Evolutionary conservation across 2,797 vertebrate species (phyloP).

Genomic region (Phoebastria nigripes): DNA sequence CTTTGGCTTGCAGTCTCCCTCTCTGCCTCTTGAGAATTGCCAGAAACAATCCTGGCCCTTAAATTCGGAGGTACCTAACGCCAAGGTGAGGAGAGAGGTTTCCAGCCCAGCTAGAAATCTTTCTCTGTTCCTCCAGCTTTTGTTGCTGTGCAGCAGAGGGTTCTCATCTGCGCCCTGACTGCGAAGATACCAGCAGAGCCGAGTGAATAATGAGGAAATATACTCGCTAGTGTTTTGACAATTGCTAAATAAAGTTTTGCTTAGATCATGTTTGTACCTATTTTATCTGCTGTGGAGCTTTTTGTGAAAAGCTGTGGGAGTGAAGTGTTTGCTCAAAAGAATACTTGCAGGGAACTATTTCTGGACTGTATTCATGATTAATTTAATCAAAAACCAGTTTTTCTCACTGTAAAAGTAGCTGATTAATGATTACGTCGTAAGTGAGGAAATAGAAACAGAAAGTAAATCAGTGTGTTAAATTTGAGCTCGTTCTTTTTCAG

Average conservation of each 20-base stretch:
- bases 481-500: neutral
- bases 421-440: constrained; percentile 44
- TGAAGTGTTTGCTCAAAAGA: constrained; percentile 51
- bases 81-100: neutral
- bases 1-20: neutral
- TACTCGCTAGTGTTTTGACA: constrained; percentile 47
- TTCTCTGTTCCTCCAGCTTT: neutral
- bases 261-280: constrained; percentile 39
- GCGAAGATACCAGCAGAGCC: neutral
- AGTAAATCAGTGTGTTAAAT: constrained; percentile 26
- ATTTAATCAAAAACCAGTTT: constrained; percentile 42
- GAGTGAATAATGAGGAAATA: constrained; percentile 36
- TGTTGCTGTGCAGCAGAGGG: neutral
- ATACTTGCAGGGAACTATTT: constrained; percentile 41
- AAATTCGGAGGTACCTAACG: neutral
- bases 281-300: constrained; percentile 25
- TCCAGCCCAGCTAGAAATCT: neutral
- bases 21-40: neutral
- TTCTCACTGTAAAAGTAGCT: constrained; percentile 19
- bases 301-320: constrained; percentile 53
- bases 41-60: constrained; percentile 26
- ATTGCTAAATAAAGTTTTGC: constrained; percentile 47
- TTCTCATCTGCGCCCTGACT: neutral
- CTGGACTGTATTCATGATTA: constrained; percentile 38
- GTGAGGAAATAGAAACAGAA: constrained; percentile 28